A percentile compares a stretch with the other conserved stretches of the same genome.
phyloP scores from a whole-genome alignment of 2,797 vertebrate species.

The Falco concolor region DNA sequence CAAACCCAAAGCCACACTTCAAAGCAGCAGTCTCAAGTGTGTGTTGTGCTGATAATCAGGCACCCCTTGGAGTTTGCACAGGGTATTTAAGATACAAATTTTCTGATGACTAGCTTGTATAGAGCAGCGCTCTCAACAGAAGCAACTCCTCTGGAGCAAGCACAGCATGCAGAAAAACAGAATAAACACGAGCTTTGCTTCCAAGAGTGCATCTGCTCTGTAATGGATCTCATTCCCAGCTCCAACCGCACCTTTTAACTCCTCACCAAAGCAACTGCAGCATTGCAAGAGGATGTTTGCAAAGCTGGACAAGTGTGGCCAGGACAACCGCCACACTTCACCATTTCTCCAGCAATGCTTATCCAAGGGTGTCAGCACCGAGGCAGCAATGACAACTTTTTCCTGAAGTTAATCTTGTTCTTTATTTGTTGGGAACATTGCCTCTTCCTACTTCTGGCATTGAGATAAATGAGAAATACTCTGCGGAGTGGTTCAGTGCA shows the following conservation, averaged over 20 bases:
- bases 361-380: neutral
- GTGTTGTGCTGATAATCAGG: neutral
- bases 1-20: neutral
- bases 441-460: neutral
- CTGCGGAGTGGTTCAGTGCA: rapidly evolving
- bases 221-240: neutral
- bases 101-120: neutral
- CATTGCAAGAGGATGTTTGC: neutral
- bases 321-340: neutral
- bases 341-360: neutral
- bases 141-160: neutral
- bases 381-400: neutral
- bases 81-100: neutral
- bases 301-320: neutral
- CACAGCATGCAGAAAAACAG: neutral
- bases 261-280: neutral
- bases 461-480: neutral
- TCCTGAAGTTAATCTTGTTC: neutral
- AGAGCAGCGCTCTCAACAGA: neutral
- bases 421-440: neutral
- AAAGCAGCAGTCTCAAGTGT: neutral
- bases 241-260: rapidly evolving
- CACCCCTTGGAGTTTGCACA: neutral
- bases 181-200: neutral
- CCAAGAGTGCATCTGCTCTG: neutral